Evolutionary conservation across 2,113 vertebrate genomes (phyloP), one percentile per base, ranked within the genome.

Genomic region (Nothobranchius furzeri): DNA sequence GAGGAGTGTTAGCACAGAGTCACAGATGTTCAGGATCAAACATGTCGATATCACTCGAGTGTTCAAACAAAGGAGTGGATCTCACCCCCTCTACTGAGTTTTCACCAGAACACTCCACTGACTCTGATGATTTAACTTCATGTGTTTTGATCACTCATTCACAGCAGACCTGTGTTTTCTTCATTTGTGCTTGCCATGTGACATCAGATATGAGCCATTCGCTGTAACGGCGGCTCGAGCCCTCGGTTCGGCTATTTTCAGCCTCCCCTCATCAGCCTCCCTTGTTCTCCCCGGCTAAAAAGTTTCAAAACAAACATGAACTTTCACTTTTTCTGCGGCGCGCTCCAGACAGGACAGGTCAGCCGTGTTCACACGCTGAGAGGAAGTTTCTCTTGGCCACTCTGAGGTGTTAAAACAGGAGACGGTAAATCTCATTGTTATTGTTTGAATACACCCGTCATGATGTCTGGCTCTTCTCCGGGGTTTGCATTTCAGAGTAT

Each of bases 11-110:
- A 49, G 45, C 0, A 7, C 45, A 13, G 11, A 54, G 64, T 73
- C 70, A 51, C 14, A 60, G 42, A 62, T 25, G 15, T 66, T 87
- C 85, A 85, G 60, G 90, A 90, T 88, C 72, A 82, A 90, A 89
- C 87, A 78, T 76, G 87, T 80, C 37, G 63, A 81, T 81, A 67
- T 79, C 58, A 20, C 20, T 20, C 20, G 20, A 9, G 60, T 35
- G 70, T 57, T 67, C 6, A 12, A 76, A 85, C 75, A 84, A 72
- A 73, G 70, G 61, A 12, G 48, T 6, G 40, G 1, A 9, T 40
- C 68, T 70, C 55, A 46, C n/a, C 47, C 30, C 49, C 12, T n/a
- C 67, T 65, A n/a, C 60, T 82, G 76, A 83, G 17, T 14, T 76
- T 63, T 68, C 14, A 73, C 35, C 24, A 7, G 17, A 50, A 8